Base-by-base conservation (phyloP, 2,888 invertebrate genomes). In the Cephus pygmeus region DNA sequence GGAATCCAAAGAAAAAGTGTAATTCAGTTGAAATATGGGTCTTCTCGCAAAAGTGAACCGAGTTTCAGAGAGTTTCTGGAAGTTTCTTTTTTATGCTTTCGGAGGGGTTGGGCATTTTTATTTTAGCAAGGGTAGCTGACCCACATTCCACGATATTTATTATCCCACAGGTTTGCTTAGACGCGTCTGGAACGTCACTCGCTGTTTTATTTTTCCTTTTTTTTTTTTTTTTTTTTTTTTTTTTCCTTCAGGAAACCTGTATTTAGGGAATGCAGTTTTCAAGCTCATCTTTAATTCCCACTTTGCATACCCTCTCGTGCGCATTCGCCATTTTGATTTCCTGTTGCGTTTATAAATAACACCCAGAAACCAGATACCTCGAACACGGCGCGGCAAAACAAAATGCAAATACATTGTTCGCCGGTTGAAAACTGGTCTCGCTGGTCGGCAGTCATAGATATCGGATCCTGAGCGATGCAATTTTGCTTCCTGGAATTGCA, bases 361-460 rank as follows among this genome's bases (percentile, higher is more conserved):
- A 71, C 31, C 1, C 71, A 12, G 71, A 71, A 71, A 71, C 31
- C 71, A 34, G 71, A 71, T 71, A 71, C 31, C 71, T 12, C 0
- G 31, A 23, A 4, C 12, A 30, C 33, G 33, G 71, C 31, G 12
- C 71, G 31, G 71, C 71, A 31, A 31, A 71, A 71, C 31, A 71
- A 71, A 71, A 71, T 71, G 71, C 71, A 71, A 71, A 71, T 71
- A 23, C 71, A 71, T 71, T 71, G 71, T 71, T 56, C 56, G 56
- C 56, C 23, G 23, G 9, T 56, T 56, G 56, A 56, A 23, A 56
- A 56, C 71, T 71, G 31, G 33, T 31, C 71, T 31, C 31, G 11
- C 71, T 23, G 31, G 33, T 56, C 56, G 56, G 15, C 0, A 31
- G 71, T 71, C 71, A 71, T 31, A 15, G 33, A 71, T 33, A 71